Base-by-base conservation (phyloP, 92 coral and sea anemone genomes). In the Galaxea fascicularis region DNA sequence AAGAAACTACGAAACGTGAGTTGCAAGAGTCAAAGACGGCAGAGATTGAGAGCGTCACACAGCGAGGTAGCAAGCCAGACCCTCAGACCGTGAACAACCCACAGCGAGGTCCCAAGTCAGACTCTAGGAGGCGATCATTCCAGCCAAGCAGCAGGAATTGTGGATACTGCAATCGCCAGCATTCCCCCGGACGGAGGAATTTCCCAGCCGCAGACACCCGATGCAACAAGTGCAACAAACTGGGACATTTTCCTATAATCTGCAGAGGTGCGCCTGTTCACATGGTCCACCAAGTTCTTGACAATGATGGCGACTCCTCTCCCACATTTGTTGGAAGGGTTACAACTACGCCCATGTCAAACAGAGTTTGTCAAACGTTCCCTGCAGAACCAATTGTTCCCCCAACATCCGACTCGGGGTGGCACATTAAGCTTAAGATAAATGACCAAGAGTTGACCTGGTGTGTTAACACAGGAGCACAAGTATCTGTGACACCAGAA, bases 401-500 rank as follows among this genome's bases (percentile, higher is more conserved):
- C n/a, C 59, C 8, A 30, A 11, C 10, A 30, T 21, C 26, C 56
- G 25, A 63, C 28, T 25, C 51, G 8, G 83, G 82, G 59, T 82
- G 91, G 80, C 53, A 82, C 25, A 44, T 80, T 21, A 88, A 85
- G 53, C 60, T 85, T 6, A 47, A 63, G 22, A 35, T 74, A 0
- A 30, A 78, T 25, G 86, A 78, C 20, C 65, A 59, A 26, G 73
- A 73, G 56, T 13, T 89, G 58, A 74, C 74, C 58, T 89, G 86
- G 79, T 78, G 85, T 26, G 41, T 87, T 21, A 83, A 84, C 66
- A 88, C 92, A 35, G 90, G 90, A 77, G 90, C 89, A 0, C 87
- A 92, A 45, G 92, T 91, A 56, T 85, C 95, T 46, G 89, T 88
- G 9, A 67, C 77, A 52, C 91, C 93, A 4, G 86, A 89, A 63